A percentile compares a stretch with the other conserved stretches of the same genome.
These are phyloP conservation scores for Cossypha niveicapilla DNA, from an alignment of 2,797 vertebrate genomes.

Conservation along the genomic window DNA sequence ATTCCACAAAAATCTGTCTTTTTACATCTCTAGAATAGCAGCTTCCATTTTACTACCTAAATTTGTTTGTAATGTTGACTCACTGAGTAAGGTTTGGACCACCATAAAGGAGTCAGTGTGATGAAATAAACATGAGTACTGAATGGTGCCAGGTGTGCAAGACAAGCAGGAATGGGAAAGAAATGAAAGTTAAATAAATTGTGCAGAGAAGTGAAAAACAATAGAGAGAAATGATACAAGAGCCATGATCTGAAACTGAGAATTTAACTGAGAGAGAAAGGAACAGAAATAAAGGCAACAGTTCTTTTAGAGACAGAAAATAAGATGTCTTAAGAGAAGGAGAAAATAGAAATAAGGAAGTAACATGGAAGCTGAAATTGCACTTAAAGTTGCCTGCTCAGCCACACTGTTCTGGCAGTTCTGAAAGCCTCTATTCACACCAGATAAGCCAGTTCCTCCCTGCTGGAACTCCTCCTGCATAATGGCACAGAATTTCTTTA, in stretches of 20 bases:
- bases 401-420: neutral
- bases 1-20: neutral
- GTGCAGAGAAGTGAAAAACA: neutral
- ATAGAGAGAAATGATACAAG: neutral
- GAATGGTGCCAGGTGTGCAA: neutral
- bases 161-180: neutral
- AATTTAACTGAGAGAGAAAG: neutral
- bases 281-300: neutral
- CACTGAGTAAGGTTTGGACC: neutral
- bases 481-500: neutral
- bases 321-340: neutral
- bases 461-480: neutral
- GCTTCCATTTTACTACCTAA: neutral
- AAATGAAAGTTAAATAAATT: neutral
- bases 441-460: slow-evolving; percentile 18
- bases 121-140: neutral
- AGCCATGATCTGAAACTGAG: neutral
- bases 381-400: neutral
- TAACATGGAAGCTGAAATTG: neutral
- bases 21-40: neutral
- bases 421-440: neutral
- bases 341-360: neutral
- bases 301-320: neutral
- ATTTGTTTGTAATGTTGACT: neutral
- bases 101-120: rapidly evolving